These are phyloP conservation scores for Agrotis clavis DNA, from an alignment of 2,888 invertebrate species.

Conservation along the genomic window DNA sequence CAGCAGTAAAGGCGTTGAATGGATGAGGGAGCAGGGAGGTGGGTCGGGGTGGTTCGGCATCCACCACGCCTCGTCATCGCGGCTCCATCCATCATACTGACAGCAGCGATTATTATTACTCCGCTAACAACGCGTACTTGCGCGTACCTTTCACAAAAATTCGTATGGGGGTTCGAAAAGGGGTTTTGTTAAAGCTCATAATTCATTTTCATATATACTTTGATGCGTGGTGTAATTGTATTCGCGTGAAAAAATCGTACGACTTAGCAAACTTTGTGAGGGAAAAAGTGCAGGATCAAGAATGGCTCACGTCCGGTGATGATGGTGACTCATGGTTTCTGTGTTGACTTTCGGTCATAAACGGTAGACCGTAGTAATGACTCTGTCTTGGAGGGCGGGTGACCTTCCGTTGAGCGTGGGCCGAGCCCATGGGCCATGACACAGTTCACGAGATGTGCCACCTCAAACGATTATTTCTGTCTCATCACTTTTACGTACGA, in stretches of 20 bases:
- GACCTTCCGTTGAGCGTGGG: conserved; percentile 88
- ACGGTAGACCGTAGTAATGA: conserved; percentile 77
- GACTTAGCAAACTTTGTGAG: conserved; percentile 7
- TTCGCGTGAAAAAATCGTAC: conserved; percentile 29
- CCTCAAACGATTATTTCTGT: conserved; percentile 85
- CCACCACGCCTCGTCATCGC: conserved; percentile 82
- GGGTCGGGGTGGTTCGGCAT: conserved; percentile 69
- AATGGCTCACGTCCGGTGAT: conserved; percentile 42
- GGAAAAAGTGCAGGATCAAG: conserved; percentile 17
- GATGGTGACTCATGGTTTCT: conserved; percentile 62
- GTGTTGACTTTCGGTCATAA: conserved; percentile 70
- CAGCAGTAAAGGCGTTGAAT: conserved; percentile 67
- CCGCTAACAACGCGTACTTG: conserved; percentile 74
- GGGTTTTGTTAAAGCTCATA: conserved; percentile 70
- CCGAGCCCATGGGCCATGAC: conserved; percentile 90
- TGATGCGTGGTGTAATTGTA: conserved; percentile 40
- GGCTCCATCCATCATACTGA: conserved; percentile 85
- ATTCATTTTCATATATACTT: conserved; percentile 65
- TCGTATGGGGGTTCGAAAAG: conserved; percentile 71
- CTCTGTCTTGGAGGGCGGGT: conserved; percentile 79
- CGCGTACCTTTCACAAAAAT: conserved; percentile 77
- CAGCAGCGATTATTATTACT: conserved; percentile 85
- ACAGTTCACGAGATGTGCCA: conserved; percentile 86
- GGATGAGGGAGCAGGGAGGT: conserved; percentile 62
- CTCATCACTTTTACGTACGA: conserved; percentile 78